Percentiles rank a stretch among this genome's conserved stretches.
Evolutionary conservation across 2,797 vertebrate species (phyloP).

Genomic region (Hippopotamyrus pictus): DNA sequence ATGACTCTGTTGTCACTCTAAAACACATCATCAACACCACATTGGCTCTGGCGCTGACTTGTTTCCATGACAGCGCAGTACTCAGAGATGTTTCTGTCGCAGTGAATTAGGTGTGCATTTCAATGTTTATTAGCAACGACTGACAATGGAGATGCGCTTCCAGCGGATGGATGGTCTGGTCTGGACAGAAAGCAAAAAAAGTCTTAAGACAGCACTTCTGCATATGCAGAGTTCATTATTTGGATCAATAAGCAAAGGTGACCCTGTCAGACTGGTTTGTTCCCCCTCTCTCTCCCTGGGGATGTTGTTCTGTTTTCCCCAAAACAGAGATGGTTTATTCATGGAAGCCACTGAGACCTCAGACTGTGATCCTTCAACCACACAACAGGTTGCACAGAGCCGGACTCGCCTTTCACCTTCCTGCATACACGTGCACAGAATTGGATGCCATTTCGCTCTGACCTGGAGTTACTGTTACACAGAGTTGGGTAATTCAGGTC

Average conservation of each 20-base stretch:
- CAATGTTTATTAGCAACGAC: neutral
- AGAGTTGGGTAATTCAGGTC: neutral
- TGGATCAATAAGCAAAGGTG: neutral
- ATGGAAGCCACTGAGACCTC: neutral
- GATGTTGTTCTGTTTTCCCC: neutral
- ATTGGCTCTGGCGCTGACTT: slow-evolving; percentile 11
- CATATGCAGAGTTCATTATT: neutral
- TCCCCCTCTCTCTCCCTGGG: neutral
- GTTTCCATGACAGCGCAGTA: slow-evolving; percentile 34
- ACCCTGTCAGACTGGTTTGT: neutral
- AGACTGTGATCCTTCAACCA: neutral
- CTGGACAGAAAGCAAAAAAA: neutral
- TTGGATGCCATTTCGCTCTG: neutral
- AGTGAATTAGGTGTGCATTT: slow-evolving; percentile 21
- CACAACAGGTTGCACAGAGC: neutral
- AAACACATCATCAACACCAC: neutral
- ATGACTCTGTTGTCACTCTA: neutral
- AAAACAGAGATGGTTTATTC: neutral
- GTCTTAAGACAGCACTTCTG: neutral
- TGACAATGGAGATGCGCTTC: neutral
- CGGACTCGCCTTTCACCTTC: neutral
- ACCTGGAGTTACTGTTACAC: neutral
- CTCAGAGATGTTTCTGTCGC: slow-evolving; percentile 30
- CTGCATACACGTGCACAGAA: neutral
- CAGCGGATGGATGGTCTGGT: neutral